Conservation (phyloP, 2,113 vertebrate genomes). For the Phaetusa simplex region DNA sequence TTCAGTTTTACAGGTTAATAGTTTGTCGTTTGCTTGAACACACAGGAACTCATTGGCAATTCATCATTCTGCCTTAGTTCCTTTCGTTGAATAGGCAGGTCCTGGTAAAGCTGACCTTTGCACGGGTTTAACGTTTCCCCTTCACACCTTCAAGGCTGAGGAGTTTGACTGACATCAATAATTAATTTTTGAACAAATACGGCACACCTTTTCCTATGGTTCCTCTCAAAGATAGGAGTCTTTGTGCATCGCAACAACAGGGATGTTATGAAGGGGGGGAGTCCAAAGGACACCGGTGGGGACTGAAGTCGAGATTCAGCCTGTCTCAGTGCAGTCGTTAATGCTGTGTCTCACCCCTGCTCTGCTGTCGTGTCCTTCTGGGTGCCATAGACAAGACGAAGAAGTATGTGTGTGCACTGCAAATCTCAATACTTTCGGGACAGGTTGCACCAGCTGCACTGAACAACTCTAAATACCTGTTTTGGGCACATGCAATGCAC, state of each 20-base stretch:
- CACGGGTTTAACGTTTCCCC: background rate
- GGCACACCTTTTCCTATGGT: conserved; percentile 5
- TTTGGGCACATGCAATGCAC: background rate
- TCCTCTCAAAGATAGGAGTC: background rate
- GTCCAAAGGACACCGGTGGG: conserved; percentile 10
- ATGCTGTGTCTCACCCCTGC: background rate
- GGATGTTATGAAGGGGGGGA: background rate
- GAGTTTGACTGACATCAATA: conserved; percentile 34
- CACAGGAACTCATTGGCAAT: conserved; percentile 7
- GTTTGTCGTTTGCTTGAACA: conserved; percentile 45
- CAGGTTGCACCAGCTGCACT: background rate
- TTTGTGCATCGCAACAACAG: background rate
- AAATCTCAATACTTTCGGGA: background rate
- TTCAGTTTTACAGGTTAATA: conserved; percentile 37
- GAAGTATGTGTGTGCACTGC: background rate
- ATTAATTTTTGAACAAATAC: conserved; percentile 57
- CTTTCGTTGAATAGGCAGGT: conserved; percentile 24
- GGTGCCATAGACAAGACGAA: background rate
- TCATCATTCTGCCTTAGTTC: conserved; percentile 8
- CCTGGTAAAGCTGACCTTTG: conserved; percentile 30
- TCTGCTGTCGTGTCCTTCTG: background rate
- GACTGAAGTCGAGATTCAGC: background rate
- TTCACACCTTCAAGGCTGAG: conserved; percentile 27
- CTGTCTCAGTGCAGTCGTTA: background rate
- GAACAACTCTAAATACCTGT: background rate